Base-by-base conservation (phyloP, 2,888 invertebrate genomes). In the Tetragonisca angustula region DNA sequence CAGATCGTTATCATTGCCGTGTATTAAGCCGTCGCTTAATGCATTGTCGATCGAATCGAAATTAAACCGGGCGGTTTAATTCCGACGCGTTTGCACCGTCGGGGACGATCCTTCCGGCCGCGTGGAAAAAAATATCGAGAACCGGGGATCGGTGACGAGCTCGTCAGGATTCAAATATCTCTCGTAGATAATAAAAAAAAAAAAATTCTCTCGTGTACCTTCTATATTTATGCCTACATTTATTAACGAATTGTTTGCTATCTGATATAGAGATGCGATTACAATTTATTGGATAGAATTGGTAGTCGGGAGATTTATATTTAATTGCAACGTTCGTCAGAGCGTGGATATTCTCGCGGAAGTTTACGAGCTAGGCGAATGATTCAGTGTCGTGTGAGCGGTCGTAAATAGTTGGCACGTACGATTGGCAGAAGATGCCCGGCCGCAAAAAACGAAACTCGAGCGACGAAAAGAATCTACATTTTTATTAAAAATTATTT, bases 1-100 rank as follows among this genome's bases (percentile, higher is more conserved):
- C 80, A 69, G 75, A 76, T 81, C 81, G 83, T 83, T 83, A 83
- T 83, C 75, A 67, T 50, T 50, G 43, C 19, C 52, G 75, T 24
- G 56, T 43, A 77, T 79, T 74, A 61, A 76, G 43, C 69, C 64
- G 49, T 27, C 59, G 67, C 56, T 83, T 76, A 56, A 62, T 65
- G 75, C 65, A 56, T 82, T 68, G 70, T 68, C 70, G 75, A 70
- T 75, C 17, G 52, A 76, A 75, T 76, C 67, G 75, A 72, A 76
- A 83, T 83, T 83, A 71, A 81, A 83, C 27, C 62, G 62, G 43
- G 3, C 5, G 36, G 17, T 43, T 43, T 43, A 43, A 43, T 43
- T 54, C 1, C 24, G 5, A 13, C 36, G 43, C 11, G 36, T 49
- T 67, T n/a, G 13, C 21, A 15, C 11, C 24, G 77, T 19, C 32